phyloP scores from a whole-genome alignment of 2,888 invertebrate species.

The Taphrorychus bicolor region DNA sequence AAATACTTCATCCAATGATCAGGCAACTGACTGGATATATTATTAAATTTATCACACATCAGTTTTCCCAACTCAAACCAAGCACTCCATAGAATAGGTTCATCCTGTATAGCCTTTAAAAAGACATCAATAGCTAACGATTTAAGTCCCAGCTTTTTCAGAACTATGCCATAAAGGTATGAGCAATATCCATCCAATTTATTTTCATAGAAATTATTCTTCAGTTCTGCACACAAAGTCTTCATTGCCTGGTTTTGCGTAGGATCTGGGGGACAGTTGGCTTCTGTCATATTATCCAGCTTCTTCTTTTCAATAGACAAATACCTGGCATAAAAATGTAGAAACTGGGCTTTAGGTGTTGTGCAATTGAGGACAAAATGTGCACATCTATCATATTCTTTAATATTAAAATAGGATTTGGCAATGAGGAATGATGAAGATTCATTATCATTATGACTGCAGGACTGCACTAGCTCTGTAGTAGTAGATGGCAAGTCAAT shows the following conservation, averaged over 20 bases:
- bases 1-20: conserved; percentile 95
- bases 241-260: conserved; percentile 64
- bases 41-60: conserved; percentile 67
- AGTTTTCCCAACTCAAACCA: conserved; percentile 92
- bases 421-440: conserved; percentile 78
- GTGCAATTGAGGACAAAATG: conserved; percentile 77
- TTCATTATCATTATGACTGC: conserved; percentile 67
- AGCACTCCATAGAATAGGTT: conserved; percentile 92
- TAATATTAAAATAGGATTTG: conserved; percentile 87
- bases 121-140: conserved; percentile 81
- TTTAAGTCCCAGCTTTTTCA: conserved; percentile 84
- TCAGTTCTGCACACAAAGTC: conserved; percentile 65
- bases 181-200: conserved; percentile 86
- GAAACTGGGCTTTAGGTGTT: conserved; percentile 74
- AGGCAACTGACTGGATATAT: conserved; percentile 68
- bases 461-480: conserved; percentile 60
- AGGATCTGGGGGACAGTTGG: conserved; percentile 66
- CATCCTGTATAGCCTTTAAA: conserved; percentile 76
- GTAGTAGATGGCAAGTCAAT: conserved; percentile 65
- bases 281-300: conserved; percentile 77
- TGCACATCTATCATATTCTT: conserved; percentile 89
- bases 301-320: conserved; percentile 91
- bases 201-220: conserved; percentile 65
- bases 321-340: conserved; percentile 86
- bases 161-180: conserved; percentile 89